Percentiles rank a stretch among this genome's conserved stretches.
phyloP scores from a whole-genome alignment of 2,113 vertebrate genomes.

The Onychostruthus taczanowskii region DNA sequence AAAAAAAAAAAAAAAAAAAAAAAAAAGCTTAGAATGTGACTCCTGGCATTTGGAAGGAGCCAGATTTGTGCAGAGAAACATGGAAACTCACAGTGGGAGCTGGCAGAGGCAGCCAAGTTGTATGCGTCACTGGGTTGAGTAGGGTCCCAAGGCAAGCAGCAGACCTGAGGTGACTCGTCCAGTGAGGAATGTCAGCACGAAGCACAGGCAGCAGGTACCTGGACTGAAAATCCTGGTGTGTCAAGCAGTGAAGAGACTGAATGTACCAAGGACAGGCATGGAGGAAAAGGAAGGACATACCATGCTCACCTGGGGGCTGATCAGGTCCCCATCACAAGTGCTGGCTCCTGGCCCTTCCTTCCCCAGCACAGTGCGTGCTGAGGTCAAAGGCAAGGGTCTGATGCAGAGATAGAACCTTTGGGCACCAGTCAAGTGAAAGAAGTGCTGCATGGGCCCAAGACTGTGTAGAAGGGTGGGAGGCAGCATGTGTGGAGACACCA shows the following conservation, averaged over 20 bases:
- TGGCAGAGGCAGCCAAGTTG: neutral
- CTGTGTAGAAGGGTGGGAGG: neutral
- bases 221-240: neutral
- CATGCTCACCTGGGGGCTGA: neutral
- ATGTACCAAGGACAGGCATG: neutral
- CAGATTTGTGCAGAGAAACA: neutral
- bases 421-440: neutral
- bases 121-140: neutral
- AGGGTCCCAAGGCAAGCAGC: neutral
- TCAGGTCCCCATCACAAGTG: neutral
- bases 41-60: neutral
- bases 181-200: neutral
- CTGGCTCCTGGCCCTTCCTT: neutral
- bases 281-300: neutral
- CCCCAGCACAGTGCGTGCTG: rapidly evolving
- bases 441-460: neutral
- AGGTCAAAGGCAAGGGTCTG: neutral
- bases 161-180: neutral
- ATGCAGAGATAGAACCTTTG: neutral
- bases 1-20: neutral
- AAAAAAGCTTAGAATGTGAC: neutral
- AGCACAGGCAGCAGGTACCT: neutral
- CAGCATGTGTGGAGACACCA: neutral
- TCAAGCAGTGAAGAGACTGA: neutral
- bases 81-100: neutral